Conservation (phyloP, 2,888 invertebrate species). For the Taenaris catops region DNA sequence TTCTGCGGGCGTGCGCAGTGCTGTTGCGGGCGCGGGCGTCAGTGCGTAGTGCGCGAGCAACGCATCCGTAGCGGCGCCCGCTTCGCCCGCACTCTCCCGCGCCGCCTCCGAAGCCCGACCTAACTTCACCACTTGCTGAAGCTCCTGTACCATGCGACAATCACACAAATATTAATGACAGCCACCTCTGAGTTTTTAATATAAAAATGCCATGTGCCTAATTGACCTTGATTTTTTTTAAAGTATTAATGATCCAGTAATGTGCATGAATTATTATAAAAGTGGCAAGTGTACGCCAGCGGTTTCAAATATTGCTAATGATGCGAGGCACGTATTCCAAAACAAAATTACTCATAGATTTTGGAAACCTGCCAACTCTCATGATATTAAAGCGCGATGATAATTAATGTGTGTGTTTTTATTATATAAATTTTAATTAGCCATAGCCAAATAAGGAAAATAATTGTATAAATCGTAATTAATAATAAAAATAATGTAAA, state of each 20-base stretch:
- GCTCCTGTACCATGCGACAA: too few relatives aligned
- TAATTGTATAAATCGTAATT: too few relatives aligned
- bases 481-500: too few relatives aligned
- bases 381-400: conserved; percentile 2
- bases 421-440: too few relatives aligned
- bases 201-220: too few relatives aligned
- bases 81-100: conserved; percentile 88
- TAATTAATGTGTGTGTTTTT: not conserved
- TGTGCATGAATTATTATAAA: not conserved
- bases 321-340: conserved; percentile 2
- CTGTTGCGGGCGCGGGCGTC: conserved; percentile 84
- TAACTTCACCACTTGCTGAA: conserved; percentile 95
- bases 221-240: too few relatives aligned
- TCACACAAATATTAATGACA: too few relatives aligned
- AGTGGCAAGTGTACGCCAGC: not conserved
- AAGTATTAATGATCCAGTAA: too few relatives aligned
- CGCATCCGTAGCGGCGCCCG: conserved; percentile 89
- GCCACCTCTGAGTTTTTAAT: too few relatives aligned
- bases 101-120: conserved; percentile 95
- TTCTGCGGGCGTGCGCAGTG: conserved; percentile 90
- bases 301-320: not conserved
- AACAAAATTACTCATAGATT: not conserved
- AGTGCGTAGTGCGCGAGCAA: conserved; percentile 95
- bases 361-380: conserved; percentile 3
- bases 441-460: too few relatives aligned